These are phyloP conservation scores for Aselliscus stoliczkanus DNA, from an alignment of 2,797 vertebrate species.

Conservation along the genomic window DNA sequence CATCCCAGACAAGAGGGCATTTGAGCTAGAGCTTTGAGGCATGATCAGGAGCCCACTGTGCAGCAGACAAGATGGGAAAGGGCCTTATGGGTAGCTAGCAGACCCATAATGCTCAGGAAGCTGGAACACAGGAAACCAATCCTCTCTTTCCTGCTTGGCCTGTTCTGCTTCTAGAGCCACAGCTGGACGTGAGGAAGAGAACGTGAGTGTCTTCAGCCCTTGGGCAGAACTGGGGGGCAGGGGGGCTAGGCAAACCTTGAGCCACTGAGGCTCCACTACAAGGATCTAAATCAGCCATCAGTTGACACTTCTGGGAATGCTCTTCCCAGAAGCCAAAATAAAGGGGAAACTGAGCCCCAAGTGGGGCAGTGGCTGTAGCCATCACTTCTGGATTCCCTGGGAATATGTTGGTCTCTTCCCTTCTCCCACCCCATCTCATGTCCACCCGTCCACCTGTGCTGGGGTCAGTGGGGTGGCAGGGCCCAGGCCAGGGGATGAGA, in stretches of 20 bases:
- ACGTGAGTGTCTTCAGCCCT: slow-evolving; percentile 75
- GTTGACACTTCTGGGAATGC: not conserved
- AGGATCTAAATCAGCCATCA: not conserved
- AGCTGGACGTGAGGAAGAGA: slow-evolving; percentile 75
- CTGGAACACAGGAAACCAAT: not conserved
- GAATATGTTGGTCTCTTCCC: not conserved
- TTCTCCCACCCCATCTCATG: accelerated
- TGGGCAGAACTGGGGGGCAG: accelerated
- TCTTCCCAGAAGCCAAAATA: not conserved
- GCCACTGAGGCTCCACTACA: not conserved
- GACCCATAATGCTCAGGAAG: not conserved
- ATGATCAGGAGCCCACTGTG: not conserved
- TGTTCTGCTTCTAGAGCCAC: slow-evolving; percentile 70
- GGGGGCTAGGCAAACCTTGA: not conserved
- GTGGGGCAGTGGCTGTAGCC: not conserved
- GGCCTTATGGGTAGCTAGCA: not conserved
- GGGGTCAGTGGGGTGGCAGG: slow-evolving; percentile 68
- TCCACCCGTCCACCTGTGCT: not conserved
- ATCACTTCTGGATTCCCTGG: not conserved
- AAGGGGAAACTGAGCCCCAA: not conserved
- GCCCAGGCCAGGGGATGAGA: slow-evolving; percentile 85
- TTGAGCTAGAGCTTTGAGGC: not conserved
- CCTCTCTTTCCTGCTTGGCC: not conserved
- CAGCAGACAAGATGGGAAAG: not conserved
- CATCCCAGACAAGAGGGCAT: not conserved